Evolutionary conservation across 2,888 invertebrate species (phyloP).

Genomic region (Scaptomyza parva): DNA sequence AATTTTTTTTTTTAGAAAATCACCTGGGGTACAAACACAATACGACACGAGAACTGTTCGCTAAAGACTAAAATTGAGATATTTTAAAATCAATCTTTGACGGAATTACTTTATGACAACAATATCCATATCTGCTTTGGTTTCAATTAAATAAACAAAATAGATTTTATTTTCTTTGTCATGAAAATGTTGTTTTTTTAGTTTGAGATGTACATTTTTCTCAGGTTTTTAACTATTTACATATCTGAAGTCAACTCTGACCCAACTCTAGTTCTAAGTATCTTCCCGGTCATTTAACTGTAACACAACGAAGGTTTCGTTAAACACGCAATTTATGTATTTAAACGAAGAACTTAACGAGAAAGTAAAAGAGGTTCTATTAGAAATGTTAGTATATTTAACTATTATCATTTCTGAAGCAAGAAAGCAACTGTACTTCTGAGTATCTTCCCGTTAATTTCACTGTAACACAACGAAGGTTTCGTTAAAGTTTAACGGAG

Average conservation of each 20-base stretch:
- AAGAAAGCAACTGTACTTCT: too few relatives aligned
- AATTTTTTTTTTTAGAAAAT: slow-evolving; percentile 7
- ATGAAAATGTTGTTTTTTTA: not conserved
- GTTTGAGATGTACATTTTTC: not conserved
- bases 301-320: not conserved
- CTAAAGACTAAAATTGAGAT: slow-evolving; percentile 3
- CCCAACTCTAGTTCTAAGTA: too few relatives aligned
- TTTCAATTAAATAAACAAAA: not conserved
- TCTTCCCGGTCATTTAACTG: too few relatives aligned
- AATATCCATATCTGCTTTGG: not conserved
- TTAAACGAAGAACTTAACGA: too few relatives aligned
- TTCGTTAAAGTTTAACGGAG: not conserved
- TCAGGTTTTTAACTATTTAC: too few relatives aligned
- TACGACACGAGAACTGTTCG: slow-evolving; percentile 16
- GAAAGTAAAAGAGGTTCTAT: too few relatives aligned
- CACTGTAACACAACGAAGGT: not conserved
- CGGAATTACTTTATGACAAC: not conserved
- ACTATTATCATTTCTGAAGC: too few relatives aligned
- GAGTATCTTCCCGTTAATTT: too few relatives aligned
- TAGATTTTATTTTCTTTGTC: not conserved
- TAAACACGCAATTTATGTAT: too few relatives aligned
- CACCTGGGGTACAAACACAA: slow-evolving; percentile 4
- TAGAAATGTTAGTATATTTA: too few relatives aligned
- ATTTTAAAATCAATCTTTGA: not conserved
- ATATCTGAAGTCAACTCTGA: too few relatives aligned